Evolutionary conservation across 2,797 vertebrate species (phyloP).

Genomic region (Champsocephalus gunnari): DNA sequence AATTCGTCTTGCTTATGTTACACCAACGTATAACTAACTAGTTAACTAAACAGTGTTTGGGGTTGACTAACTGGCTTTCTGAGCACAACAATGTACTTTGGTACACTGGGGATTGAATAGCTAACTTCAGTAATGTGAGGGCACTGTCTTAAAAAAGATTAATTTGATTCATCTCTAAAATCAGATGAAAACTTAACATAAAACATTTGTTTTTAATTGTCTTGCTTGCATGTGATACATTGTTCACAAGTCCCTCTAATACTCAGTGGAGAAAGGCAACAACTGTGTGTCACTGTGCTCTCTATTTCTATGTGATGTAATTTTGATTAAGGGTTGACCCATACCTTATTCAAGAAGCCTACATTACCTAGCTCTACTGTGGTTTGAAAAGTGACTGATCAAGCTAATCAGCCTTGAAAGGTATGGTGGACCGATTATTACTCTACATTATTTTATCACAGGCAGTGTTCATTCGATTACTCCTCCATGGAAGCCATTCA

Average conservation of each 20-base stretch:
- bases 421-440: not conserved
- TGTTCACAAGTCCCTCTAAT: not conserved
- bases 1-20: not conserved
- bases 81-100: not conserved
- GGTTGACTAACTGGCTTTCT: not conserved
- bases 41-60: not conserved
- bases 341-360: conserved; percentile 34
- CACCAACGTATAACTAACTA: rapidly evolving
- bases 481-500: not conserved
- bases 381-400: conserved; percentile 1
- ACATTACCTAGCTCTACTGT: conserved; percentile 5
- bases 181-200: not conserved
- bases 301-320: not conserved
- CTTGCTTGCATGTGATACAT: not conserved
- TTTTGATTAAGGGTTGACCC: not conserved
- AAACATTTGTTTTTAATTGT: not conserved
- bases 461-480: conserved; percentile 20
- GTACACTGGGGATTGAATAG: not conserved
- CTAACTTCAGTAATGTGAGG: not conserved
- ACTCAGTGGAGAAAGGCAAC: not conserved
- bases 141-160: rapidly evolving
- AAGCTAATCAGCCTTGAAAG: not conserved
- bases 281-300: not conserved
- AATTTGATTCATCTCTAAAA: not conserved
- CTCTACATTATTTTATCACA: conserved; percentile 22